These are phyloP conservation scores for Bombus confusus DNA, from an alignment of 1,140 invertebrate species.

Conservation along the genomic window DNA sequence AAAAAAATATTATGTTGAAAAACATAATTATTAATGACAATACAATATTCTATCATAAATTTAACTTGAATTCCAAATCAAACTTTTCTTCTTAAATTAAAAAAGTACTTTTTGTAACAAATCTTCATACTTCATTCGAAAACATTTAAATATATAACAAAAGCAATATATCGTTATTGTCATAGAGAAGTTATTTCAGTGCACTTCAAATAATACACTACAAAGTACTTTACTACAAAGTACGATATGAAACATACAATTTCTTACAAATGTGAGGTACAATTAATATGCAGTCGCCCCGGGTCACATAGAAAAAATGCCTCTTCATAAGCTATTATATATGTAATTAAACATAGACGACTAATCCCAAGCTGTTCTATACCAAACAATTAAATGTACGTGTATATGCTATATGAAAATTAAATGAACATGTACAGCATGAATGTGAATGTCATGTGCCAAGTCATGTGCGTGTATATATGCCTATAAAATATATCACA, in stretches of 20 bases:
- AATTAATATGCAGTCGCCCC: slow-evolving; percentile 6
- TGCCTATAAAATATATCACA: slow-evolving; percentile 60
- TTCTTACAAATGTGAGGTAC: neutral
- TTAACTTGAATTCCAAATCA: neutral
- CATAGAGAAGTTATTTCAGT: neutral
- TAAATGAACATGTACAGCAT: slow-evolving; percentile 53
- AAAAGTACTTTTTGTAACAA: slow-evolving; percentile 17
- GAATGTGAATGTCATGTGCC: slow-evolving; percentile 8
- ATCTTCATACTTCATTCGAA: slow-evolving; percentile 11
- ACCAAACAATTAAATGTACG: slow-evolving; percentile 41
- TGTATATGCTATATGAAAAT: slow-evolving; percentile 45
- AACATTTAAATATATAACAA: slow-evolving; percentile 14
- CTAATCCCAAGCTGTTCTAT: slow-evolving; percentile 34
- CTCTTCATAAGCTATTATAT: neutral
- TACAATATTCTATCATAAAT: neutral
- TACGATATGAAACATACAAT: neutral
- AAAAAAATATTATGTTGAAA: neutral
- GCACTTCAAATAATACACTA: neutral
- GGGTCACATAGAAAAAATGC: neutral
- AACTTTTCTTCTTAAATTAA: neutral
- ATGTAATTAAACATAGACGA: slow-evolving; percentile 10
- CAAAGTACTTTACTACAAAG: slow-evolving; percentile 14
- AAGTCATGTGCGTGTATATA: slow-evolving; percentile 3
- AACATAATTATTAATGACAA: neutral
- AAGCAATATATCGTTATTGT: slow-evolving; percentile 26